A percentile compares a stretch with the other conserved stretches of the same genome.
phyloP scores from a whole-genome alignment of 2,888 invertebrate genomes.

The Amphipyra berbera region DNA sequence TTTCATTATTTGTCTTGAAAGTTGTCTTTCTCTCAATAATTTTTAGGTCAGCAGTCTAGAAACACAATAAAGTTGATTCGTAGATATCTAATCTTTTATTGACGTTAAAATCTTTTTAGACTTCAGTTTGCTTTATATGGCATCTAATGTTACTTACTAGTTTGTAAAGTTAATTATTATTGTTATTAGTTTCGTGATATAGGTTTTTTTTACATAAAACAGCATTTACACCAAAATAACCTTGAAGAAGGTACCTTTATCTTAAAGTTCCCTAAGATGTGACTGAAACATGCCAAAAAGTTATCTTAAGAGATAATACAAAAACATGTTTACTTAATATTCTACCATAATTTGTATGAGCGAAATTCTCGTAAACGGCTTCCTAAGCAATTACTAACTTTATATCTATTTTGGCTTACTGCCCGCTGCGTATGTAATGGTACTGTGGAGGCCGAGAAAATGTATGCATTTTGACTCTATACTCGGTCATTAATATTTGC shows the following conservation, averaged over 20 bases:
- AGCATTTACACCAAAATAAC: no score
- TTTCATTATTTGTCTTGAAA: slow-evolving; percentile 53
- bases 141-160: not conserved
- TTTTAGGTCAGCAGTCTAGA: slow-evolving; percentile 42
- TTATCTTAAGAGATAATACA: no score
- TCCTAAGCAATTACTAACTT: slow-evolving; percentile 68
- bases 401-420: slow-evolving; percentile 68
- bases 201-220: no score
- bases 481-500: slow-evolving; percentile 56
- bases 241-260: no score
- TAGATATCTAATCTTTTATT: slow-evolving; percentile 42
- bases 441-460: slow-evolving; percentile 54
- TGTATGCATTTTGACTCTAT: slow-evolving; percentile 56
- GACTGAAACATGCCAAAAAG: no score
- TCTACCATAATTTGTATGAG: slow-evolving; percentile 24
- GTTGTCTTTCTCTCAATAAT: slow-evolving; percentile 53
- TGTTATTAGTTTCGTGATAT: not conserved
- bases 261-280: no score
- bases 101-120: slow-evolving; percentile 21
- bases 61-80: slow-evolving; percentile 49
- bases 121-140: slow-evolving; percentile 1
- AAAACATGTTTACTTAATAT: slow-evolving; percentile 5
- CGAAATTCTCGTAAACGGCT: slow-evolving; percentile 50
- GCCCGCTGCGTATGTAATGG: slow-evolving; percentile 60
- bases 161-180: not conserved